A percentile compares a stretch with the other conserved stretches of the same genome.
phyloP scores from a whole-genome alignment of 2,113 vertebrate genomes.

The Aleadryas rufinucha region DNA sequence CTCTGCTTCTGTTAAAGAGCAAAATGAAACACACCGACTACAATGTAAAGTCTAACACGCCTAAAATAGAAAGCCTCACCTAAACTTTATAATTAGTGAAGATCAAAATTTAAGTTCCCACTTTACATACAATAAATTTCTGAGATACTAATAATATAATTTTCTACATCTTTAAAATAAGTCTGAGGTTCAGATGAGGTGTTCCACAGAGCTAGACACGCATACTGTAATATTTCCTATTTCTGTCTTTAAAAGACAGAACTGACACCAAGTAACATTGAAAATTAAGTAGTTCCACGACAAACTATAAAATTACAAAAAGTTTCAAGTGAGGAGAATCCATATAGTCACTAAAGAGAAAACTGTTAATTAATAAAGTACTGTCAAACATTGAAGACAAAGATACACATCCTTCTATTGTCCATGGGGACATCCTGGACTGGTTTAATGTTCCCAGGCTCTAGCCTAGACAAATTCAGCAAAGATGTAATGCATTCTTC shows the following conservation, averaged over 20 bases:
- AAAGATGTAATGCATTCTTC: neutral
- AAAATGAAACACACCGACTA: neutral
- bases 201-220: neutral
- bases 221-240: neutral
- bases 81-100: neutral
- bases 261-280: neutral
- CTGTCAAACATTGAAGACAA: neutral
- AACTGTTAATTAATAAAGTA: neutral
- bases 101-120: neutral
- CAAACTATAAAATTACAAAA: neutral
- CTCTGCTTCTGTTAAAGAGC: neutral
- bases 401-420: neutral
- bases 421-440: neutral
- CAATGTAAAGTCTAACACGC: neutral
- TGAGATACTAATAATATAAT: neutral
- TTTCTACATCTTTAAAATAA: neutral
- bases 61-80: conserved; percentile 5
- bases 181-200: neutral
- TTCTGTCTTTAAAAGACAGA: neutral
- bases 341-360: neutral
- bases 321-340: neutral
- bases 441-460: neutral
- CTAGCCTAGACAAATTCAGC: neutral
- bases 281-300: neutral
- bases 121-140: neutral